Base-by-base conservation (phyloP, 2,888 invertebrate genomes). In the Andrena haemorrhoa region DNA sequence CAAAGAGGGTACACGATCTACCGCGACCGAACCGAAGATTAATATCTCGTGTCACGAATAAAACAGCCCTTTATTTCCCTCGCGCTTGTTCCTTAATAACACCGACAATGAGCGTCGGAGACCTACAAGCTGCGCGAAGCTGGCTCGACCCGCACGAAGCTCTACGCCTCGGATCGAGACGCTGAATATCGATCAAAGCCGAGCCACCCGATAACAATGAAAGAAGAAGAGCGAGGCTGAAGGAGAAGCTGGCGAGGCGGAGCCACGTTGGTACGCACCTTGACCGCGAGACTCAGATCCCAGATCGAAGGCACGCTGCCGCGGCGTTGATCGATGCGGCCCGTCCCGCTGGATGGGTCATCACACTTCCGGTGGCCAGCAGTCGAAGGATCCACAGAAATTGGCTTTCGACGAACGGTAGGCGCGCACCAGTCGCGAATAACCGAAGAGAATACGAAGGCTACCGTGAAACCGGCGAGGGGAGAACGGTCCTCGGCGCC, bases 291-390 rank as follows among this genome's bases (percentile, higher is more conserved):
- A 77, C 58, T 83, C 63, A 83, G 74, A 83, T 82, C 60, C 70
- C 66, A 65, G 73, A 76, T 74, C 83, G 70, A 64, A 53, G 64
- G 47, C 56, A 66, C 70, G 74, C 23, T 73, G 76, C 72, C 82
- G 56, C 29, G 75, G 63, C 61, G 83, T 74, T 70, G 77, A 74
- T 77, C 70, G 70, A 41, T 63, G 65, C 33, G 33, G 74, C 69
- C 33, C 72, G 83, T 79, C 73, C 26, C 75, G 56, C 51, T 47
- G 70, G 23, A 49, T 61, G 65, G 79, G 76, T 84, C 84, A 84
- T 84, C 74, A 76, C 84, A 83, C 83, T 84, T 83, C 83, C 84
- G 83, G 83, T 66, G 65, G 58, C 41, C 10, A 23, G 8, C 58
- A 10, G 35, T 26, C 70, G 47, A 5, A n/a, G 65, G 76, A 74